Evolutionary conservation across 2,888 invertebrate genomes (phyloP), one percentile per base, ranked within the genome.

Genomic region (Phyto melanocephala): DNA sequence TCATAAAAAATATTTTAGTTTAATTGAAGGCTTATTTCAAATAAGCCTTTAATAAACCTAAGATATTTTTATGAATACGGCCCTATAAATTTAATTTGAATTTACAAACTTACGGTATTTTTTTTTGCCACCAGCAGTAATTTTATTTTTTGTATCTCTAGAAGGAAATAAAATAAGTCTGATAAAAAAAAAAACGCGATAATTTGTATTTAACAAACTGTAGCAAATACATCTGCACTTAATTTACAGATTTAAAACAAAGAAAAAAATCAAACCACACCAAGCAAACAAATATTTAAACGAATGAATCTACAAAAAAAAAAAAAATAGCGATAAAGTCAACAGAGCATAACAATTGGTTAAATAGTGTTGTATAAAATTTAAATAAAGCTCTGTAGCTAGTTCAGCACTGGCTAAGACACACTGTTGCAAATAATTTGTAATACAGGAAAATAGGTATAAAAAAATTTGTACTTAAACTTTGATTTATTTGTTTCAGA

Each of bases 181-280:
- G 72, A 60, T 42, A 72, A 68, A 42, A 50, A 45, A 24, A 40
- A 60, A 60, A 40, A 4, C 24, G 67, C 47, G 50, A 70, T 67
- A 75, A 56, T 82, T 75, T 79, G 75, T 74, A 79, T 65, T 79
- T 79, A 82, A 79, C 82, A 82, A 82, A 82, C 65, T 82, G 75
- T 82, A 70, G 70, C 81, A 82, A 78, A 75, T 78, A 78, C 70
- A 82, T 82, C 70, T 82, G 81, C 70, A 82, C 54, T 79, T 79
- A 20, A 75, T 75, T 75, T 37, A 52, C 15, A 52, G 71, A 78
- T 76, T 33, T 35, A 1, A 77, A 77, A 70, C 35, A 70, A 62
- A 22, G 20, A 47, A 47, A n/a, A 20, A 74, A 52, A 42, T 20
- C 60, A 50, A 52, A 62, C 28, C 3, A 28, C 28, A 28, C 8